Evolutionary conservation across 2,797 vertebrate genomes (phyloP).

Genomic region (Amblyopsis hoosieri): DNA sequence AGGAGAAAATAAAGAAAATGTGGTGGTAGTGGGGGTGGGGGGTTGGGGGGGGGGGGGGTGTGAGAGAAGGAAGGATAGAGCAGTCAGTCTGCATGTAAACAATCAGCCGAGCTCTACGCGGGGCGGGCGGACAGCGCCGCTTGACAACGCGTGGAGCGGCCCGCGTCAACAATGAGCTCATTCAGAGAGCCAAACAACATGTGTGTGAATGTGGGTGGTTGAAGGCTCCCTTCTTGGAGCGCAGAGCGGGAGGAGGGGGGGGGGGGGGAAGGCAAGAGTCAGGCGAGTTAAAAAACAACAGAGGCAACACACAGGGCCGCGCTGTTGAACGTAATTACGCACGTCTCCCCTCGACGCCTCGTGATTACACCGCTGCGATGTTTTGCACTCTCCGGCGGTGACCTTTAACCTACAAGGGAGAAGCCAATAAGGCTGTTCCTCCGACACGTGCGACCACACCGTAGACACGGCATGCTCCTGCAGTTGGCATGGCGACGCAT

Average conservation of each 20-base stretch:
- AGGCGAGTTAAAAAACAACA: conserved; percentile 44
- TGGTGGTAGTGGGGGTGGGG: background rate
- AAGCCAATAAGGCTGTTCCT: conserved; percentile 9
- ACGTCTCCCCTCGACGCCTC: conserved; percentile 24
- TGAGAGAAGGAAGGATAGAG: conserved; percentile 1
- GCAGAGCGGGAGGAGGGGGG: conserved; percentile 2
- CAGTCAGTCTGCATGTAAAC: conserved; percentile 49
- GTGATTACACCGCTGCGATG: conserved; percentile 24
- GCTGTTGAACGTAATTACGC: conserved; percentile 33
- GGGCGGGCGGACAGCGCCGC: conserved; percentile 43
- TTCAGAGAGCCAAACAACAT: conserved; percentile 59
- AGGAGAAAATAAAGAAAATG: conserved; percentile 22
- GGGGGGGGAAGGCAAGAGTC: conserved; percentile 17
- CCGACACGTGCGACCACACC: background rate
- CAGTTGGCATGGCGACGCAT: background rate
- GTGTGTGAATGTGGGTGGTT: conserved; percentile 47
- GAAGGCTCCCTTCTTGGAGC: conserved; percentile 27
- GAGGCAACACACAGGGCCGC: conserved; percentile 21
- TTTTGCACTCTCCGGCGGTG: background rate
- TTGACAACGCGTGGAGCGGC: conserved; percentile 45
- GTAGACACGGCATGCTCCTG: background rate
- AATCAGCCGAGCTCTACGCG: conserved; percentile 41
- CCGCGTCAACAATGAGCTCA: conserved; percentile 63
- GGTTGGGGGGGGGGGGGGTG: conserved; percentile 16
- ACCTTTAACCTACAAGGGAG: conserved; percentile 20